Evolutionary conservation across 2,113 vertebrate genomes (phyloP).

Genomic region (Chaetorhynchus papuensis): DNA sequence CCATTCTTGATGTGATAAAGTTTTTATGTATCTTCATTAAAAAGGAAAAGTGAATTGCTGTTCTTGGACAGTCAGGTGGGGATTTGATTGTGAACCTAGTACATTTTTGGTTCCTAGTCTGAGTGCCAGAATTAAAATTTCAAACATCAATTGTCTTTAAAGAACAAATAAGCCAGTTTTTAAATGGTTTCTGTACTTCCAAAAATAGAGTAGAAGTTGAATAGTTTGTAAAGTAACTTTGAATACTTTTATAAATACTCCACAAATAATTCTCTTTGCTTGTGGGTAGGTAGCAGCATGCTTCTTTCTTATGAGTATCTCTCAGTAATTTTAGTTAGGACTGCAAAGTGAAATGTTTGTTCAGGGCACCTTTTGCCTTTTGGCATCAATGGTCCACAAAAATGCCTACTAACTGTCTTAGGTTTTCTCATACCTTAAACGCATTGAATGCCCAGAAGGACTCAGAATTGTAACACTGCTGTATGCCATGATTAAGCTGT

Average conservation of each 20-base stretch:
- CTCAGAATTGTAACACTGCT: not conserved
- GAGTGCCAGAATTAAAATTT: not conserved
- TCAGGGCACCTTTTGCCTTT: not conserved
- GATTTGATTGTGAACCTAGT: not conserved
- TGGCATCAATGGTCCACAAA: not conserved
- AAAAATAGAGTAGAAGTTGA: not conserved
- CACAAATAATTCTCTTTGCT: not conserved
- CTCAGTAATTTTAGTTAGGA: not conserved
- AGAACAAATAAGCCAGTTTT: not conserved
- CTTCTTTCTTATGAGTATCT: not conserved
- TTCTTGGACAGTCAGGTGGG: not conserved
- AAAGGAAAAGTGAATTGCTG: not conserved
- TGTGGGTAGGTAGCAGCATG: not conserved
- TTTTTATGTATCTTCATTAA: not conserved
- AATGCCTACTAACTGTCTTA: not conserved
- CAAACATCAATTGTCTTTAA: not conserved
- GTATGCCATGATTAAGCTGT: not conserved
- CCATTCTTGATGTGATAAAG: not conserved
- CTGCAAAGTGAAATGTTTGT: not conserved
- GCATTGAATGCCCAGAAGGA: not conserved
- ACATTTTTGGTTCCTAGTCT: not conserved
- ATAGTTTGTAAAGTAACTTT: not conserved
- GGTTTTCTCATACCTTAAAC: not conserved
- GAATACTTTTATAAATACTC: not conserved
- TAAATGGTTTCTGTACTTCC: not conserved